Base-by-base conservation (phyloP, 2,797 vertebrate genomes). In the Coregonus suidteri region DNA sequence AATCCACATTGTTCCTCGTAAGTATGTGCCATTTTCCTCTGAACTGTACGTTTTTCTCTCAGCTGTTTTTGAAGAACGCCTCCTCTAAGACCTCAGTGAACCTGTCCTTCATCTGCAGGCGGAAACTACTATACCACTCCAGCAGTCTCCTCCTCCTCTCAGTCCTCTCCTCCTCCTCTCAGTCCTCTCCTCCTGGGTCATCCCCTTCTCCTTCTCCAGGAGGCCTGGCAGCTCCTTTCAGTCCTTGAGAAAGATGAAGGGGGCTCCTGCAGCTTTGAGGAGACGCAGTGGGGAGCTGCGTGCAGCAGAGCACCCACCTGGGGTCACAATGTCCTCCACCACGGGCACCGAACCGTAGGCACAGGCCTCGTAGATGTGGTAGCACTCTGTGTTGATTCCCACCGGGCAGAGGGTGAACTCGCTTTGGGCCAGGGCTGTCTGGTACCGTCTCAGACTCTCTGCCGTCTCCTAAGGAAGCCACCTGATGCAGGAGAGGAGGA, bases 401-500 rank as follows among this genome's bases (percentile, higher is more conserved):
- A 95, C 95, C 0, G 98, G 97, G 87, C 97, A 98, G 75, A 99
- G 91, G 0, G 98, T 99, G 87, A 99, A 94, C 87, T 99, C 97
- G 13, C 98, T 99, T 86, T 97, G 96, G 54, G 96, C 93, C 87
- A 99, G 90, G 35, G 97, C 96, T 59, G 96, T 95, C 82, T 96
- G 97, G 88, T 99, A 99, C 79, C 82, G 95, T 81, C 88, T 95
- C 82, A 97, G 94, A 87, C 95, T 98, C 88, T 96, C 95, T 83
- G 94, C 91, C 20, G 97, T 97, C 93, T 99, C 98, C 90, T 96
- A 96, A 85, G 97, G 96, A 81, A 97, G 94, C 98, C 98, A 99
- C 90, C 98, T 99, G 90, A 80, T 77, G 87, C 87, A 82, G 47
- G 14, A 25, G 41, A 47, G 41, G 7, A 47, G 37, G 37, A 41